Evolutionary conservation across 2,113 vertebrate genomes (phyloP), one percentile per base, ranked within the genome.

Genomic region (Bos indicus): DNA sequence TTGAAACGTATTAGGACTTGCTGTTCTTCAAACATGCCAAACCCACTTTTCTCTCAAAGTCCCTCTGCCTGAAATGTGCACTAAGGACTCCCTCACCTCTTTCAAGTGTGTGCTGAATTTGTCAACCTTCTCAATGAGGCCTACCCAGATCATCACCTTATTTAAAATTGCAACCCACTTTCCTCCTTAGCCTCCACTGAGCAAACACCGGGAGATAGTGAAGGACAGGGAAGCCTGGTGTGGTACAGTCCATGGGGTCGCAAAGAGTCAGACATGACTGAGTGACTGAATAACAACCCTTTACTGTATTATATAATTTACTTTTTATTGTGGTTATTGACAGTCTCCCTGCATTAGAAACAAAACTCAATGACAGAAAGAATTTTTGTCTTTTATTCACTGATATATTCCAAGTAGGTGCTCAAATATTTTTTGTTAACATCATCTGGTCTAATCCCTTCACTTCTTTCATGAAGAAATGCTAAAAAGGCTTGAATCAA

Each of bases 21-120:
- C 52, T 96, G n/a, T 77, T 96, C 81, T 95, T 90, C 74, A 93
- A 88, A 93, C 30, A 97, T 78, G 30, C 8, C 36, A 90, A 33
- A 96, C 19, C 57, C n/a, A 88, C 23, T 95, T 67, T 12, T 95
- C 30, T 40, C 25, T 78, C 43, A 87, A 21, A 21, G 52, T 94
- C 40, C 48, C 40, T 84, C 60, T 88, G 2, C 43, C 60, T 88
- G 12, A 23, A 90, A 95, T 67, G 14, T 87, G 6, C 12, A 48
- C 57, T 80, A 21, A 1, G 56, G 89, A 60, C 14, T 88, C 46
- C 21, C 46, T 88, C 30, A 88, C 3, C 26, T 80, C 52, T n/a
- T 92, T 92, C 59, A 85, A 87, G 40, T 64, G 40, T 88, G 78
- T 67, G 80, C 46, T 91, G 36, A 91, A 88, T 51, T 74, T 71